Evolutionary conservation across 1,140 invertebrate genomes (phyloP).

Genomic region (Ylistrum balloti): DNA sequence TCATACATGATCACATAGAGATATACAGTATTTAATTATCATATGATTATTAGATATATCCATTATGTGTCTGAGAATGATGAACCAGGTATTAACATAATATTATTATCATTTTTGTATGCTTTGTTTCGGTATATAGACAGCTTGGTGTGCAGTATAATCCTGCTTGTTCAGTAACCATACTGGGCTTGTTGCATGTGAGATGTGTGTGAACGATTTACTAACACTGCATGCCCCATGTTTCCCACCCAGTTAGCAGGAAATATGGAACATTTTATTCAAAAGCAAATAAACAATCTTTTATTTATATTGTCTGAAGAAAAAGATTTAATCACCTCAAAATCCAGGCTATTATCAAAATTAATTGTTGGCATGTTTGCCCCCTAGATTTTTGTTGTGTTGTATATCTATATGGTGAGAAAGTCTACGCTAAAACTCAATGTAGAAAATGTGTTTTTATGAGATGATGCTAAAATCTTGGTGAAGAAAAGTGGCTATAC

Average conservation of each 20-base stretch:
- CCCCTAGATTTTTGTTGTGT: constrained; percentile 16
- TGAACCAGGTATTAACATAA: not conserved
- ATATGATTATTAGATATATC: too few species aligned
- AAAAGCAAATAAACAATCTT: not conserved
- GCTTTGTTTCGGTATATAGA: not conserved
- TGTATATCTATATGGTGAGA: not conserved
- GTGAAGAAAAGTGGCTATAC: not conserved
- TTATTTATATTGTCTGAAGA: too few species aligned
- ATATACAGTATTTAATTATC: not conserved
- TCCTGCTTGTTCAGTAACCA: not conserved
- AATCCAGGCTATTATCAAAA: too few species aligned
- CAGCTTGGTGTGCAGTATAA: not conserved
- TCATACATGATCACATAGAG: not conserved
- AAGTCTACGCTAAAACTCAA: not conserved
- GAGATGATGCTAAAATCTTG: not conserved
- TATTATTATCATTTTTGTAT: not conserved
- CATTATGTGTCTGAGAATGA: not conserved
- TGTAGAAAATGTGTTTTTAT: not conserved
- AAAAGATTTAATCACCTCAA: too few species aligned
- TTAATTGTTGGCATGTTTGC: constrained; percentile 12
- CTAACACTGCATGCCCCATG: not conserved
- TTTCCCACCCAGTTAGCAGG: not conserved
- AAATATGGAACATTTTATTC: not conserved
- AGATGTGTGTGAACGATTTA: not conserved
- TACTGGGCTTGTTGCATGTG: not conserved